Evolutionary conservation across 1,140 invertebrate genomes (phyloP), one percentile per base, ranked within the genome.

Genomic region (Conopomorpha cramerella): DNA sequence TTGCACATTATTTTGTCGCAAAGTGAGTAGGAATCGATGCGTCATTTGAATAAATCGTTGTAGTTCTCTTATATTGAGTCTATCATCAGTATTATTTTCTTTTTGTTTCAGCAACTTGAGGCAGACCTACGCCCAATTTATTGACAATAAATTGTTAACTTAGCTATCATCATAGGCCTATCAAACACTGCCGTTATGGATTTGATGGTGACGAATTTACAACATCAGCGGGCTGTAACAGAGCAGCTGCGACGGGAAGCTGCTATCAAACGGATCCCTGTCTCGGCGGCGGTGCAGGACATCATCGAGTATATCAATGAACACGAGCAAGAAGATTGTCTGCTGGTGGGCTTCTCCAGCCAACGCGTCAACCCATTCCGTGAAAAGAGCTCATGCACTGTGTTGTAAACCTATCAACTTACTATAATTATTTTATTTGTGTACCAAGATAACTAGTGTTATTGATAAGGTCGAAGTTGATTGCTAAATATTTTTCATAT

Each of bases 281-380:
- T 86, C 8, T 96, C 94, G 10, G 88, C 92, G 60, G 94, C 93
- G 17, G 89, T 96, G 36, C 87, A 93, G 45, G 95, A 98, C 53
- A 94, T 98, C 43, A 90, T 95, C 71, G 91, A 93, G 64, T 97
- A 89, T 55, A 93, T 97, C 39, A 85, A 88, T 18, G 92, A 96
- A 59, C 93, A 97, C 55, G 87, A 95, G 64, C 90, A 93, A 52
- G 93, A 96, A 60, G 95, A 98, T 79, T 96, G 90, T 58, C 85
- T 98, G n/a, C 83, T 98, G 37, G 89, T 95, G 54, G 95, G 95
- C 2, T 97, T 98, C 76, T 90, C 92, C 36, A 94, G 91, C 41
- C 95, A 97, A 66, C 95, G 95, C 71, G 92, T 95, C 6, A 98
- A 98, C 81, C 95, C 96, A 17, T 98, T 97, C 84, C 87, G 95